phyloP scores from a whole-genome alignment of 2,113 vertebrate species.

The Leptosomus discolor region DNA sequence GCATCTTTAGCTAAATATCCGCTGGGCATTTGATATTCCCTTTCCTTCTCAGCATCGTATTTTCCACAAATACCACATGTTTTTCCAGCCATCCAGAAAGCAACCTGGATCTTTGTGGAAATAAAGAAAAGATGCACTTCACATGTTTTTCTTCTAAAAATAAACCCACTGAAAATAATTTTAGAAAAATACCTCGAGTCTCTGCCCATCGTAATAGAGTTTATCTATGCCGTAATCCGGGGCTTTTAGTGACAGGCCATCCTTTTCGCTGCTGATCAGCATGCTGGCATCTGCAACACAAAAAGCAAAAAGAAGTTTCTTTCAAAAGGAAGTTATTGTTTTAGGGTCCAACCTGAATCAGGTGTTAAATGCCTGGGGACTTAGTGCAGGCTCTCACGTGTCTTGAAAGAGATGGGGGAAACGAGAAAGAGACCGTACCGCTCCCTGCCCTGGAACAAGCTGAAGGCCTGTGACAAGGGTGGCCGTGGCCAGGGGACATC shows the following conservation, averaged over 20 bases:
- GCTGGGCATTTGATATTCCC: constrained; percentile 75
- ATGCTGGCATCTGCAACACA: constrained; percentile 24
- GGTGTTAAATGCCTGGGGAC: neutral
- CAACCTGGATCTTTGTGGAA: constrained; percentile 72
- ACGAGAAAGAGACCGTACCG: neutral
- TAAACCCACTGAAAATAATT: neutral
- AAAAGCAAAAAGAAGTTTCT: neutral
- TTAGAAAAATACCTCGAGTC: constrained; percentile 5
- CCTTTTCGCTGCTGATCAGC: neutral
- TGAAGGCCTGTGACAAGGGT: neutral
- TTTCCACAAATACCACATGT: constrained; percentile 82
- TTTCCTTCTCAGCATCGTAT: constrained; percentile 74
- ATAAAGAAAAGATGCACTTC: neutral
- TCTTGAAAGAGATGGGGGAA: neutral
- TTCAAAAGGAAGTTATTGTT: neutral
- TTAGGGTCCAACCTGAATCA: neutral
- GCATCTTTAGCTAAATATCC: constrained; percentile 64
- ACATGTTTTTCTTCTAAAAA: neutral
- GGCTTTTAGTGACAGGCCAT: constrained; percentile 33
- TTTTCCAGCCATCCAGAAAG: constrained; percentile 81
- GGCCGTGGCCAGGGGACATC: neutral
- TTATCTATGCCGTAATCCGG: constrained; percentile 41
- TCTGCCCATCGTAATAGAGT: constrained; percentile 44
- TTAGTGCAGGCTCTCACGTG: neutral
- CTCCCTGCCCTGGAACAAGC: neutral